phyloP scores from a whole-genome alignment of 2,888 invertebrate genomes.

The Amphipyra berbera region DNA sequence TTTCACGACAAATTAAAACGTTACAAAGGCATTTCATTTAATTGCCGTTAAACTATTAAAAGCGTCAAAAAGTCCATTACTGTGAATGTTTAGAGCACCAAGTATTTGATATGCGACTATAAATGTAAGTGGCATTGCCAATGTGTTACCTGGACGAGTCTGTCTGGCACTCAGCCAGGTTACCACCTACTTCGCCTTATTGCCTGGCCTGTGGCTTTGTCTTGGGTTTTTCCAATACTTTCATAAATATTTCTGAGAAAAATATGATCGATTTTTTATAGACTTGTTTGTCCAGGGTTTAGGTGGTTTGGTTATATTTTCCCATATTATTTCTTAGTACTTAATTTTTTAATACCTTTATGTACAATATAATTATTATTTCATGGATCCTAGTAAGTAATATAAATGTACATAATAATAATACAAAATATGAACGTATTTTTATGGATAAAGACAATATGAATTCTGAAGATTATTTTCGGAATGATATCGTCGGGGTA shows the following conservation, averaged over 20 bases:
- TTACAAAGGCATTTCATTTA: slow-evolving; percentile 5
- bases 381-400: too few relatives aligned
- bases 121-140: slow-evolving; percentile 56
- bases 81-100: slow-evolving; percentile 22
- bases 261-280: neutral
- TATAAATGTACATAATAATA: too few relatives aligned
- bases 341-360: too few relatives aligned
- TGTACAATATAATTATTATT: too few relatives aligned
- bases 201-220: slow-evolving; percentile 57
- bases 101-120: slow-evolving; percentile 55
- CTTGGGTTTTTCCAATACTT: slow-evolving; percentile 56
- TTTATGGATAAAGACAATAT: too few relatives aligned
- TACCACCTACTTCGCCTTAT: slow-evolving; percentile 58
- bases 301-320: too few relatives aligned
- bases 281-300: slow-evolving; percentile 28
- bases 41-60: slow-evolving; percentile 6
- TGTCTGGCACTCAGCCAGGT: slow-evolving; percentile 62
- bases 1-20: neutral
- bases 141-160: slow-evolving; percentile 64
- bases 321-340: too few relatives aligned
- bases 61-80: slow-evolving; percentile 33
- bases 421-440: too few relatives aligned
- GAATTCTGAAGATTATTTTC: neutral
- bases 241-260: slow-evolving; percentile 33
- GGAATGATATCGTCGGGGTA: neutral